These are phyloP conservation scores for Plecturocebus donacophilus DNA, from an alignment of 2,113 vertebrate species.

Conservation along the genomic window DNA sequence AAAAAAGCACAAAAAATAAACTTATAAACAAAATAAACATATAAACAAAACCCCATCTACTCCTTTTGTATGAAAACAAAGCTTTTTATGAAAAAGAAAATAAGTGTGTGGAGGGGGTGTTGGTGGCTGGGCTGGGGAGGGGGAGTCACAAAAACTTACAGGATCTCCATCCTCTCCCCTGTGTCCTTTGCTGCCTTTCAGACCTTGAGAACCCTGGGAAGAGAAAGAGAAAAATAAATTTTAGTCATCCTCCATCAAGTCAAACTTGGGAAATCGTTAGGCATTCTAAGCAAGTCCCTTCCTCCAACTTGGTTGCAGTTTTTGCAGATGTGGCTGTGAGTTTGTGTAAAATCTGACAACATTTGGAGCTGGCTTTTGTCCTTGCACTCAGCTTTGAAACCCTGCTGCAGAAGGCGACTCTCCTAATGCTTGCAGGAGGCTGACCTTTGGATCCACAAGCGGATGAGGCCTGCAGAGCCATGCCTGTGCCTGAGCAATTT, in stretches of 20 bases:
- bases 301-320: not conserved
- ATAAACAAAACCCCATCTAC: not conserved
- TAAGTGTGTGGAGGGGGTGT: no score
- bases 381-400: not conserved
- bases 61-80: not conserved
- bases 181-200: constrained; percentile 75
- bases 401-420: not conserved
- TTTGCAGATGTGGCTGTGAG: not conserved
- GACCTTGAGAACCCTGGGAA: constrained; percentile 71
- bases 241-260: not conserved
- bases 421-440: not conserved
- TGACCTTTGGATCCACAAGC: not conserved
- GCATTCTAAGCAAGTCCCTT: not conserved
- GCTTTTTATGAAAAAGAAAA: not conserved
- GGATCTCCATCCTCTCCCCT: constrained; percentile 78
- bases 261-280: not conserved
- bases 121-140: no score
- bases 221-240: not conserved
- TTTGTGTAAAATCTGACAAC: not conserved
- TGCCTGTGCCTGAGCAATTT: not conserved
- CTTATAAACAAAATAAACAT: not conserved
- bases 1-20: not conserved
- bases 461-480: no score
- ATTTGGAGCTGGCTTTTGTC: not conserved
- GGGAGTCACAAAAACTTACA: constrained; percentile 67